A percentile compares a stretch with the other conserved stretches of the same genome.
phyloP scores from a whole-genome alignment of 2,113 vertebrate species.

The Sander vitreus region DNA sequence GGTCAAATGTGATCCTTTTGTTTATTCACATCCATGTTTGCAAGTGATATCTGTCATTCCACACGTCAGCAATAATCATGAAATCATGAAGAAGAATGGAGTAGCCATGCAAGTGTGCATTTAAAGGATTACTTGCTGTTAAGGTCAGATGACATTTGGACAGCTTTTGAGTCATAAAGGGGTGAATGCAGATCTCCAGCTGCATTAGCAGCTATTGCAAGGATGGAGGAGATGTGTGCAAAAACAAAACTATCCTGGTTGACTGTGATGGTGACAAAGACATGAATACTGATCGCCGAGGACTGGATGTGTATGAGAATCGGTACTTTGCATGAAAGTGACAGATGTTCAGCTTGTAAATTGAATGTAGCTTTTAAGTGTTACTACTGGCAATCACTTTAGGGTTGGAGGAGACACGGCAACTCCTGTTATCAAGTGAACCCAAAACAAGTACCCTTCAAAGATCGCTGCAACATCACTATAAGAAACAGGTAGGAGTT shows the following conservation, averaged over 20 bases:
- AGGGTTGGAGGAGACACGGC: constrained; percentile 93
- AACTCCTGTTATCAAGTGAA: constrained; percentile 90
- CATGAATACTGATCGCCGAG: not conserved
- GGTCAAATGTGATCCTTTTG: not conserved
- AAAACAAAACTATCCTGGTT: not conserved
- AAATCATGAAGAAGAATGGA: not conserved
- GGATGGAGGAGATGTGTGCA: not conserved
- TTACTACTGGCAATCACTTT: constrained; percentile 10
- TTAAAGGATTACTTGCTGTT: not conserved
- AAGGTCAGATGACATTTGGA: not conserved
- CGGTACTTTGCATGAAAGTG: not conserved
- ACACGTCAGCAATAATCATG: not conserved
- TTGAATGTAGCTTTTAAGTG: not conserved
- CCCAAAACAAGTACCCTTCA: constrained; percentile 84
- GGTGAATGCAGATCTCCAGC: not conserved
- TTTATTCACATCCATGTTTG: not conserved
- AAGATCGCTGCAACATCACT: constrained; percentile 89
- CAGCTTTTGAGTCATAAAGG: not conserved
- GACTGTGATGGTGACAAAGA: not conserved
- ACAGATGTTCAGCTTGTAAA: not conserved
- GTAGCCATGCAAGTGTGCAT: not conserved
- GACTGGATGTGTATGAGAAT: not conserved
- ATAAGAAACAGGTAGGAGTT: constrained; percentile 89
- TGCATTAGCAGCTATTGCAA: not conserved
- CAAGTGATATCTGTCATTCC: not conserved